Conservation (phyloP, 2,797 vertebrate genomes). For the Otolemur crassicaudatus region DNA sequence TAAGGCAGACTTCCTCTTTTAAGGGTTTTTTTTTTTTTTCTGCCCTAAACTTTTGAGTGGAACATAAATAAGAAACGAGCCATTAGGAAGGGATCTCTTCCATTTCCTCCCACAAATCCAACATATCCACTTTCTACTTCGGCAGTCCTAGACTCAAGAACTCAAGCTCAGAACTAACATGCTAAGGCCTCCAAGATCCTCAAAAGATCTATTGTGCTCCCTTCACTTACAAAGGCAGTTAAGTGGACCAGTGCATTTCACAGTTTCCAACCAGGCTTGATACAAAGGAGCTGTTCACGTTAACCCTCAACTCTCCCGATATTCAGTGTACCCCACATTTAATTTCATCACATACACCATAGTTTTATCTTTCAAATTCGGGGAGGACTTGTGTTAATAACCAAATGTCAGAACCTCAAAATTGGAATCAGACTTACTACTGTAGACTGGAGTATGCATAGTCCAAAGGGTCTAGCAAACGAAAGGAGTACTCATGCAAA, state of each 20-base stretch:
- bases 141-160: background rate
- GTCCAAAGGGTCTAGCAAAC: background rate
- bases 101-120: constrained; percentile 47
- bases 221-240: constrained; percentile 59
- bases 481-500: background rate
- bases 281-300: constrained; percentile 66
- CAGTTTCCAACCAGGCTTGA: constrained; percentile 54
- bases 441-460: background rate
- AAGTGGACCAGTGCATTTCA: constrained; percentile 46
- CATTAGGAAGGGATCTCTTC: background rate
- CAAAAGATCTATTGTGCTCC: constrained; percentile 72
- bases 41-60: background rate
- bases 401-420: background rate
- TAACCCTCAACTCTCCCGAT: constrained; percentile 52
- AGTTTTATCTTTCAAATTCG: background rate
- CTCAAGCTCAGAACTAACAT: background rate
- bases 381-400: background rate
- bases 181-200: background rate
- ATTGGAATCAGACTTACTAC: background rate
- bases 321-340: background rate
- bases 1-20: background rate
- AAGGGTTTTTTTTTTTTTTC: background rate
- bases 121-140: constrained; percentile 21
- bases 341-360: background rate
- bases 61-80: background rate